Percentiles rank a stretch among this genome's conserved stretches.
Evolutionary conservation across 2,888 invertebrate species (phyloP).

Genomic region (Apotomis turbidana): DNA sequence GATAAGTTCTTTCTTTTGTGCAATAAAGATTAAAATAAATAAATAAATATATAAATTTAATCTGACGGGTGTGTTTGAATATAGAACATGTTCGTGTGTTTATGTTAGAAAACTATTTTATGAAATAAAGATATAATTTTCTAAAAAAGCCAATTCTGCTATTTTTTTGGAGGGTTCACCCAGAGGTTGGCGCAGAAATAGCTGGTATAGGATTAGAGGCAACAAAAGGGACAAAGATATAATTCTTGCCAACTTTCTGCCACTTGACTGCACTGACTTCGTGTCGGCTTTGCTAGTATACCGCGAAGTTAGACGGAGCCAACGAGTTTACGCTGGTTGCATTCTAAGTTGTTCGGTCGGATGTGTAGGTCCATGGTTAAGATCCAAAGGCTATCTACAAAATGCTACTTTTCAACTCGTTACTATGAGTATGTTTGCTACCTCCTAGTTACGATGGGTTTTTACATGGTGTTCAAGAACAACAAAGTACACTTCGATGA

Average conservation of each 20-base stretch:
- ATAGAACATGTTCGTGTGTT: no score
- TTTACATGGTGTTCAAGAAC: conserved; percentile 9
- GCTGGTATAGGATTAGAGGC: not conserved
- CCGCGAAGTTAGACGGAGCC: not conserved
- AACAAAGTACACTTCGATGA: conserved; percentile 16
- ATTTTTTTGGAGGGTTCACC: no score
- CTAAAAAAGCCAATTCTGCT: no score
- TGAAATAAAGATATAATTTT: no score
- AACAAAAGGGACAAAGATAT: not conserved
- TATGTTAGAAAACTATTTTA: no score
- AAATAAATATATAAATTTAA: not conserved
- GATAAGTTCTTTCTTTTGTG: no score
- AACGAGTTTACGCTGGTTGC: not conserved
- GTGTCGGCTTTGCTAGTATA: not conserved
- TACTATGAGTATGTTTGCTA: conserved; percentile 5
- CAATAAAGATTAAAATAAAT: no score
- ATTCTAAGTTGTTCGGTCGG: not conserved
- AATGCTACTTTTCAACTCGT: conserved; percentile 16
- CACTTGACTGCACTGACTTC: no score
- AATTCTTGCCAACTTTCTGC: no score
- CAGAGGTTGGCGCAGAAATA: no score
- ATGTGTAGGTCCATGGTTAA: not conserved
- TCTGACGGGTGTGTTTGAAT: not conserved
- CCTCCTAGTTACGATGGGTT: conserved; percentile 20
- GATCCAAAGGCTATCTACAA: conserved; percentile 8